Evolutionary conservation across 2,797 vertebrate species (phyloP).

Genomic region (Enoplosus armatus): DNA sequence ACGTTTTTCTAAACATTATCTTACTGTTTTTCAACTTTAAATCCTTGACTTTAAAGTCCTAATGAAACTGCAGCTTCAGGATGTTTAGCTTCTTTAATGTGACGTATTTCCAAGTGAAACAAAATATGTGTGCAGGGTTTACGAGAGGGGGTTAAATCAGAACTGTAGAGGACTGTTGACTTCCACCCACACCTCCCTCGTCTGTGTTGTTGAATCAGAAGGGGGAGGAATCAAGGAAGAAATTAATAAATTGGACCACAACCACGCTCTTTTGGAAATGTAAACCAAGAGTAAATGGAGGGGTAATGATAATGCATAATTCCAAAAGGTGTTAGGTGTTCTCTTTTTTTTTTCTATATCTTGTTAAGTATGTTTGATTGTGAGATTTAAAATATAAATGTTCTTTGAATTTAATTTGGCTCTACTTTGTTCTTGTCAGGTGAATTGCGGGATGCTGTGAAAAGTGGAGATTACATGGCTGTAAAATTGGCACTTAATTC

Average conservation of each 20-base stretch:
- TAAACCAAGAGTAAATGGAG: too few relatives aligned
- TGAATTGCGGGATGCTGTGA: constrained; percentile 95
- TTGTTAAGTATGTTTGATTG: background rate
- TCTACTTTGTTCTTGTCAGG: constrained; percentile 70
- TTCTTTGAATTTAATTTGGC: background rate
- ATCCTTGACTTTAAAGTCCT: background rate
- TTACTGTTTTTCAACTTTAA: background rate
- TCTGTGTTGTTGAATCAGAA: background rate
- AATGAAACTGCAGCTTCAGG: background rate
- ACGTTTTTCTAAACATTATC: background rate
- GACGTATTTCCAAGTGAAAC: background rate
- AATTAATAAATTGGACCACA: background rate
- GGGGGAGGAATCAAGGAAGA: background rate
- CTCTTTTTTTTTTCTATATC: background rate
- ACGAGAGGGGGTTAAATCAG: background rate
- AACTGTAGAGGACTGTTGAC: background rate
- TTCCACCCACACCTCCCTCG: background rate
- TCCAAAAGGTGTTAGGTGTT: background rate
- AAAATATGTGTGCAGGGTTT: background rate
- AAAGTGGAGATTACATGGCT: constrained; percentile 95
- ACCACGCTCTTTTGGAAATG: background rate
- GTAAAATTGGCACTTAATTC: constrained; percentile 96
- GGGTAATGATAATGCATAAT: too few relatives aligned
- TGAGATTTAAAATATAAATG: background rate
- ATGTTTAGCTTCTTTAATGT: background rate